Evolutionary conservation across 2,888 invertebrate genomes (phyloP), one percentile per base, ranked within the genome.

Genomic region (Beris morrisii): DNA sequence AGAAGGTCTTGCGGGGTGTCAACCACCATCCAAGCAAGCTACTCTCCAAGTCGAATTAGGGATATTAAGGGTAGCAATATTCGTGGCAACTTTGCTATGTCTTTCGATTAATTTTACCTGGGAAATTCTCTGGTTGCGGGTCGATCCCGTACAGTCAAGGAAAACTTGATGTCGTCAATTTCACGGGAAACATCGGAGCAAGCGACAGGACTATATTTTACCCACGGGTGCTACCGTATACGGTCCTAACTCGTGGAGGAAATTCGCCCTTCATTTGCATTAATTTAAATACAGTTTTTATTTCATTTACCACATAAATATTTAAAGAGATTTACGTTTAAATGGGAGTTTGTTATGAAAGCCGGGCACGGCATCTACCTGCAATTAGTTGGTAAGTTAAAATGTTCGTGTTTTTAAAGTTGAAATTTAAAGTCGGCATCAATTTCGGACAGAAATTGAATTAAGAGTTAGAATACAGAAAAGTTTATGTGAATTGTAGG

Each of bases 221-320:
- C 38, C 38, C 38, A 38, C 7, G 38, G 52, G 52, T 52, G 52
- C 28, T 52, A 28, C 11, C 22, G 50, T 28, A 38, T 38, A 7
- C 38, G 9, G 7, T 7, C 5, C 28, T 11, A 52, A 52, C n/a
- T 57, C 57, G 54, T 5, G 28, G 56, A 45, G 9, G 48, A 59
- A 59, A 30, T 59, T 50, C 32, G 3, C 13, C 15, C 50, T 31
- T 32, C 9, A 59, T 59, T 59, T 59, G 30, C 59, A 59, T 59
- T 48, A 32, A 59, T 59, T 59, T 59, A 32, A 48, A 59, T 59
- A 31, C 48, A 48, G 31, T 50, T 59, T 59, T 59, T 15, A 50
- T 59, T 59, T 59, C 50, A 48, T 59, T 59, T 59, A 59, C 5
- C 32, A 31, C 48, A 59, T 59, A 59, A 59, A 59, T 59, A 59